These are phyloP conservation scores for Neopelma chrysocephalum DNA, from an alignment of 2,797 vertebrate species.

Conservation along the genomic window DNA sequence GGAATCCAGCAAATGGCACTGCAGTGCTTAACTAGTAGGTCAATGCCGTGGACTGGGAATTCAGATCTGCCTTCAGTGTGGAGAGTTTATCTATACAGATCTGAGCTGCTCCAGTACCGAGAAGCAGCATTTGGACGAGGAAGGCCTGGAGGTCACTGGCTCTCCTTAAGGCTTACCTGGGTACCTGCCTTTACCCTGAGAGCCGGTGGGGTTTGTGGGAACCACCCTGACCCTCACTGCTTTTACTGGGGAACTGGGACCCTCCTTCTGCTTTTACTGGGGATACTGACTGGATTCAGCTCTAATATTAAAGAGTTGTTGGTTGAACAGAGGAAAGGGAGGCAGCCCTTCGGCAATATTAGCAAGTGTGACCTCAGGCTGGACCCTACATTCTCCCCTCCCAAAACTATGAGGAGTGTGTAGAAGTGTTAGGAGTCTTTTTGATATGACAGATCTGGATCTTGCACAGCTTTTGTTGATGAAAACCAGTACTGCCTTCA, in stretches of 20 bases:
- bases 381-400: not conserved
- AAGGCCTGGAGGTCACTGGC: rapidly evolving
- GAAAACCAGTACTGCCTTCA: not conserved
- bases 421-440: not conserved
- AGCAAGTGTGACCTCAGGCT: not conserved
- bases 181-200: not conserved
- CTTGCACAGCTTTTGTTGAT: not conserved
- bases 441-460: not conserved
- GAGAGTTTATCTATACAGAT: not conserved
- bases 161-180: not conserved
- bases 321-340: not conserved
- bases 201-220: rapidly evolving
- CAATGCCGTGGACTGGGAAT: conserved; percentile 27
- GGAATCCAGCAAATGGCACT: conserved; percentile 22
- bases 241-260: not conserved
- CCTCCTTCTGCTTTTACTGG: not conserved
- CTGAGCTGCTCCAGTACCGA: not conserved
- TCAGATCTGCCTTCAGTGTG: not conserved
- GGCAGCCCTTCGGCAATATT: rapidly evolving
- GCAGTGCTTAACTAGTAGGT: conserved; percentile 53
- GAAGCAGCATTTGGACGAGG: not conserved
- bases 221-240: not conserved
- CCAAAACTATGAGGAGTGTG: not conserved
- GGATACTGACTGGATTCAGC: not conserved
- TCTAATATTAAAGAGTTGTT: not conserved